Conservation (phyloP, 35 echinoderm and acorn worm species). For the Ophiothrix spiculata region DNA sequence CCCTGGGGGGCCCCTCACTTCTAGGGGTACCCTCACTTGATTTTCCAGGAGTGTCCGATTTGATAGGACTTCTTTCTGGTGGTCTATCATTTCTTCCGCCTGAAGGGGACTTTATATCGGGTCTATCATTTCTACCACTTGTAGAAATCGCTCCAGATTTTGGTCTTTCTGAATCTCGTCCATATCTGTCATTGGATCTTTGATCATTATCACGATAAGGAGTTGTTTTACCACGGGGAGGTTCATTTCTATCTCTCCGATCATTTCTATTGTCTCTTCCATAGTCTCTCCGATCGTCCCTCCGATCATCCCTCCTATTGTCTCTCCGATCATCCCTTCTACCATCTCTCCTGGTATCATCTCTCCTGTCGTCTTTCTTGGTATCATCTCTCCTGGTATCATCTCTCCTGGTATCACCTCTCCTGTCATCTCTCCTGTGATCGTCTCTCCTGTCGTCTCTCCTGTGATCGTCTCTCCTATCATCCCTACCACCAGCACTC, state of each 20-base stretch:
- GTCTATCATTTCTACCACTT: neutral
- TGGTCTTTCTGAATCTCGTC: neutral
- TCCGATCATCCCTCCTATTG: too few species aligned
- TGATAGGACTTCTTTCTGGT: neutral
- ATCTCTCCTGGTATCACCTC: neutral
- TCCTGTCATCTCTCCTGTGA: too few species aligned
- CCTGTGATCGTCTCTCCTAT: neutral
- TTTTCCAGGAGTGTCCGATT: too few species aligned
- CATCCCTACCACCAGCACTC: neutral
- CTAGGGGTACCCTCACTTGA: too few species aligned
- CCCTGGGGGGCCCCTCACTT: too few species aligned
- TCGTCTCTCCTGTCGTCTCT: neutral
- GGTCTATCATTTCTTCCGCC: neutral
- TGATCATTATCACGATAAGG: neutral
- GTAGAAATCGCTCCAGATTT: neutral
- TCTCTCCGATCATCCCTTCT: too few species aligned
- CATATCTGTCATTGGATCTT: neutral
- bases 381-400: too few species aligned
- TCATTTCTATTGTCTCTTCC: neutral
- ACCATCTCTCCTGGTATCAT: too few species aligned
- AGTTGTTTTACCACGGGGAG: neutral
- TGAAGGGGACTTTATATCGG: too few species aligned
- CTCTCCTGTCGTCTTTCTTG: neutral
- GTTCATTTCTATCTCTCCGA: slow-evolving; percentile 2
- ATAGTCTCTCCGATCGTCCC: too few species aligned